A percentile compares a stretch with the other conserved stretches of the same genome.
Conservation (phyloP, 2,888 invertebrate genomes). For the Ischnus inquisitorius region DNA sequence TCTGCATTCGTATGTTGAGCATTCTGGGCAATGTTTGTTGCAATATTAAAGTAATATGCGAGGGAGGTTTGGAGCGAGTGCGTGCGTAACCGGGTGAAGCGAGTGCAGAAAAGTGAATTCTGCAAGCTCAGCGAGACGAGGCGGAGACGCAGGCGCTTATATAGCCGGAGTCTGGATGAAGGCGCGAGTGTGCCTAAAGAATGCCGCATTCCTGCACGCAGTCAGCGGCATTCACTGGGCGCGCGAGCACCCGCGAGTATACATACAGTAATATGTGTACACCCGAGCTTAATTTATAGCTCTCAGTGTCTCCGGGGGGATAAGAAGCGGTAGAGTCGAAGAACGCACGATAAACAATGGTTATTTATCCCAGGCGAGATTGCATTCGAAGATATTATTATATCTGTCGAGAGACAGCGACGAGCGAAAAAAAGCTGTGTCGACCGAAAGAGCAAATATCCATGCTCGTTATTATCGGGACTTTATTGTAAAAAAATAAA, state of each 20-base stretch:
- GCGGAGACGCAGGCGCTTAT: slow-evolving; percentile 12
- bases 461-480: slow-evolving; percentile 11
- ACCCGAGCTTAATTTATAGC: slow-evolving; percentile 62
- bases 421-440: slow-evolving; percentile 31
- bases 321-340: slow-evolving; percentile 17
- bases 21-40: neutral
- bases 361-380: slow-evolving; percentile 59
- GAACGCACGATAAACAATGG: slow-evolving; percentile 58
- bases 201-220: slow-evolving; percentile 71
- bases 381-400: slow-evolving; percentile 41
- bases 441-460: slow-evolving; percentile 46
- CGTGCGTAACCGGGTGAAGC: neutral
- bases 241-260: slow-evolving; percentile 52
- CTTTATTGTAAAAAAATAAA: neutral
- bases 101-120: slow-evolving; percentile 10
- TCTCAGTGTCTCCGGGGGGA: slow-evolving; percentile 49
- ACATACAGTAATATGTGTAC: slow-evolving; percentile 42
- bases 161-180: slow-evolving; percentile 38
- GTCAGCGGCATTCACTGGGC: slow-evolving; percentile 55
- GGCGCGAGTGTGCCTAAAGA: slow-evolving; percentile 67
- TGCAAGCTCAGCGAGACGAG: slow-evolving; percentile 4
- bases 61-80: slow-evolving; percentile 1
- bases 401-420: slow-evolving; percentile 15
- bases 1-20: neutral
- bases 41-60: neutral